Conservation (phyloP, 2,888 invertebrate genomes). For the Acanthosepion pharaonis region DNA sequence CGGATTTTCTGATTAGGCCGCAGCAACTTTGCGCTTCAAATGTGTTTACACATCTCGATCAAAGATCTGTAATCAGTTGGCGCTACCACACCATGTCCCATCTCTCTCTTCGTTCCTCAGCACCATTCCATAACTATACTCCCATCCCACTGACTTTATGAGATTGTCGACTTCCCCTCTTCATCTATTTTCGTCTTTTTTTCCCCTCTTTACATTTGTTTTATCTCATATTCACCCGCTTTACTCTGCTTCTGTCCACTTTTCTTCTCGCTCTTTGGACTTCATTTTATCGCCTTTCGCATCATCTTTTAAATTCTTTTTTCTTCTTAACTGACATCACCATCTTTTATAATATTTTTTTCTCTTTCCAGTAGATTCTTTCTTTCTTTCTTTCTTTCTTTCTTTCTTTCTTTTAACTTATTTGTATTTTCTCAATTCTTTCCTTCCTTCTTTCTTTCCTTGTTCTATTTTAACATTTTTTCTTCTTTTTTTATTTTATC, state of each 20-base stretch:
- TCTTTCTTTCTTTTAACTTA: too few relatives aligned
- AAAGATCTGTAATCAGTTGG: neutral
- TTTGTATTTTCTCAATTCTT: neutral
- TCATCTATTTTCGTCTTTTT: neutral
- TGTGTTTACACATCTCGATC: conserved; percentile 4
- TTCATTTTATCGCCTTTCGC: too few relatives aligned
- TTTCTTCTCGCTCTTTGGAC: neutral
- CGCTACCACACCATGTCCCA: neutral
- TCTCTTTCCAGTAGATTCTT: neutral
- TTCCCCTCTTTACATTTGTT: neutral
- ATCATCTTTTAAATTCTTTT: too few relatives aligned
- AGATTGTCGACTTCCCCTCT: neutral
- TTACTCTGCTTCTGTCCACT: neutral
- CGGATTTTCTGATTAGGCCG: too few relatives aligned
- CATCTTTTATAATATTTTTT: neutral
- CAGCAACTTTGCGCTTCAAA: neutral
- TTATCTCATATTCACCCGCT: too few relatives aligned
- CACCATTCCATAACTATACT: too few relatives aligned
- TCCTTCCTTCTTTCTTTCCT: neutral
- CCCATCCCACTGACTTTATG: neutral
- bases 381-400: neutral
- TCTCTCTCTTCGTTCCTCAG: neutral
- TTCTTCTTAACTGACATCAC: neutral
- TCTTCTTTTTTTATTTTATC: too few relatives aligned
- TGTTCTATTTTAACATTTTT: too few relatives aligned